Evolutionary conservation across 2,888 invertebrate genomes (phyloP).

Genomic region (Scaptodrosophila latifasciaeformis): DNA sequence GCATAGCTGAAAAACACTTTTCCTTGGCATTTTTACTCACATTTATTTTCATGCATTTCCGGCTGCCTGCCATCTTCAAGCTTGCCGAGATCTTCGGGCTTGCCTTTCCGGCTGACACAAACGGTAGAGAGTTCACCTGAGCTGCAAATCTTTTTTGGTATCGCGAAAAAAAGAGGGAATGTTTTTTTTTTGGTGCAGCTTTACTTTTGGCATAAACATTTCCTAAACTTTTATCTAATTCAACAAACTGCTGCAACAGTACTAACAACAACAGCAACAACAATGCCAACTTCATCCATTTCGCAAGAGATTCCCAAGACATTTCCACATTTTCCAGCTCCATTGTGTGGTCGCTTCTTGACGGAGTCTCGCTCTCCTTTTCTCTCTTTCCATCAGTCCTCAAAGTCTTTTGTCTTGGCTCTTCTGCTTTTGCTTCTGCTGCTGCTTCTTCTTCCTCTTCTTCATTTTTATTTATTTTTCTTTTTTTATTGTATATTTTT

Average conservation of each 20-base stretch:
- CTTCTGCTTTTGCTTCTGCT: slow-evolving; percentile 25
- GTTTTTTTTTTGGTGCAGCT: slow-evolving; percentile 12
- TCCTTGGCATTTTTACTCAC: slow-evolving; percentile 60
- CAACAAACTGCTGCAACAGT: slow-evolving; percentile 49
- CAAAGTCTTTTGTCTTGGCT: no score
- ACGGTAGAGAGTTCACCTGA: no score
- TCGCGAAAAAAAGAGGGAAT: background rate
- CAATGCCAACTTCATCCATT: slow-evolving; percentile 39
- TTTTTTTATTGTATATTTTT: slow-evolving; percentile 19
- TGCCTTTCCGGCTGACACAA: no score
- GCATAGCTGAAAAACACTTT: slow-evolving; percentile 36
- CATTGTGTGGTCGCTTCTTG: background rate
- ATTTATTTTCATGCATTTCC: slow-evolving; percentile 64
- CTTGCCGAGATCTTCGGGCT: slow-evolving; percentile 6
- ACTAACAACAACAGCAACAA: no score
- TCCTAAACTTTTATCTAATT: slow-evolving; percentile 68
- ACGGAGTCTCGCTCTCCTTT: background rate
- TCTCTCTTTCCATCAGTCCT: background rate
- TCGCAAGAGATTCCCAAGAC: slow-evolving; percentile 58
- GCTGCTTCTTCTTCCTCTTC: slow-evolving; percentile 21
- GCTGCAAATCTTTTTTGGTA: no score
- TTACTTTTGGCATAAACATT: slow-evolving; percentile 60
- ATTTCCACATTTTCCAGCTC: slow-evolving; percentile 62
- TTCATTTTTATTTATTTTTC: slow-evolving; percentile 21
- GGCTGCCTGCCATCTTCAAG: slow-evolving; percentile 43